Conservation (phyloP, 2,888 invertebrate species). For the Tuta absoluta region DNA sequence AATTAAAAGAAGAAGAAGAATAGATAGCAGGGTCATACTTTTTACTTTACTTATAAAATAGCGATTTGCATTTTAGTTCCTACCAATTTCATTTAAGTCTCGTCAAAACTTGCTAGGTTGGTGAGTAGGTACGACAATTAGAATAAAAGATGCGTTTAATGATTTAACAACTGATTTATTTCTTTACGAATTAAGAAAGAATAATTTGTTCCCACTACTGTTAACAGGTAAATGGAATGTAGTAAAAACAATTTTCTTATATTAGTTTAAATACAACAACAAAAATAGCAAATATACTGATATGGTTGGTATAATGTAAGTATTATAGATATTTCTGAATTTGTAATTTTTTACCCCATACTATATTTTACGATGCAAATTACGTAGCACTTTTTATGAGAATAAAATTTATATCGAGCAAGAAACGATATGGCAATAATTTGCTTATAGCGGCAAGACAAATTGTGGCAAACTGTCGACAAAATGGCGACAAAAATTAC, state of each 20-base stretch:
- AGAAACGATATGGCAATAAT: not conserved
- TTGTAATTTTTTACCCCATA: not conserved
- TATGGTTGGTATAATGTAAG: too few species aligned
- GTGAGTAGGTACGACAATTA: not conserved
- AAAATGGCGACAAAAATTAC: too few species aligned
- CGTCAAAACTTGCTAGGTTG: too few species aligned
- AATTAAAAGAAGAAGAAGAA: too few species aligned
- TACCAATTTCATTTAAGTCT: too few species aligned
- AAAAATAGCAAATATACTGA: not conserved
- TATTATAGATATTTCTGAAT: not conserved
- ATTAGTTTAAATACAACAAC: conserved; percentile 1
- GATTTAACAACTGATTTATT: conserved; percentile 37
- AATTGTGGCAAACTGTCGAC: not conserved
- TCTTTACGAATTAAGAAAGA: conserved; percentile 37
- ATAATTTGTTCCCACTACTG: conserved; percentile 44
- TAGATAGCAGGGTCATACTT: too few species aligned
- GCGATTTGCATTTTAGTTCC: too few species aligned
- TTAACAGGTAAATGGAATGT: conserved; percentile 41
- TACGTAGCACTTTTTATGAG: too few species aligned
- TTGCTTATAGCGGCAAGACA: not conserved
- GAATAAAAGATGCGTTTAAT: conserved; percentile 17
- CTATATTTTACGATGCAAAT: too few species aligned
- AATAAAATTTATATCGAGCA: not conserved
- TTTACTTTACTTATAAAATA: too few species aligned
- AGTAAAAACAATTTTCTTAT: conserved; percentile 32